Evolutionary conservation across 1,140 invertebrate species (phyloP).

Genomic region (Drosophila carrolli): DNA sequence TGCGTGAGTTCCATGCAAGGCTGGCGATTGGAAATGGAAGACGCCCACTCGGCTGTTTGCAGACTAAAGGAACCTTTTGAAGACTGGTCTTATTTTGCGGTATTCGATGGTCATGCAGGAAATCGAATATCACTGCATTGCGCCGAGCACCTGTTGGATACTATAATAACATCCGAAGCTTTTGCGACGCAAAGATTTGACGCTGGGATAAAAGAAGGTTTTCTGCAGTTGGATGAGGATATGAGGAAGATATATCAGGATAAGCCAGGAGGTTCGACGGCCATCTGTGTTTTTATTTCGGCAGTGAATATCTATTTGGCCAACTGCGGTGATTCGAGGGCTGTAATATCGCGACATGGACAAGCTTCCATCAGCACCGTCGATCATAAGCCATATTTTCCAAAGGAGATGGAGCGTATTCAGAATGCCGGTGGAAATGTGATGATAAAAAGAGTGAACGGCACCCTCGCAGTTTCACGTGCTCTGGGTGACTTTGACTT

Average conservation of each 20-base stretch:
- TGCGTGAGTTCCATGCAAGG: slow-evolving; percentile 30
- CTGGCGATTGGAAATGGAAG: slow-evolving; percentile 30
- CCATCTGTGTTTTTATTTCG: slow-evolving; percentile 11
- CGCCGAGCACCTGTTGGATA: slow-evolving; percentile 1
- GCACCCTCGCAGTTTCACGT: slow-evolving; percentile 24
- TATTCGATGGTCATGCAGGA: slow-evolving; percentile 28
- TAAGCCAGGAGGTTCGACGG: slow-evolving; percentile 13
- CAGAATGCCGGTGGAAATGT: slow-evolving; percentile 18
- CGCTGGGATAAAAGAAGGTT: slow-evolving; percentile 2
- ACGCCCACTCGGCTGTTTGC: slow-evolving; percentile 9
- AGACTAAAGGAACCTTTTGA: background rate
- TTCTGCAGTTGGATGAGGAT: slow-evolving; percentile 15
- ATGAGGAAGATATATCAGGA: background rate
- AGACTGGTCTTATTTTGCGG: slow-evolving; percentile 15
- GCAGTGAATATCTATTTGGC: slow-evolving; percentile 19
- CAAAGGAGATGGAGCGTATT: slow-evolving; percentile 11
- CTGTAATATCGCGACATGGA: slow-evolving; percentile 7
- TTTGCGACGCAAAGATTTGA: background rate
- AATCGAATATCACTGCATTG: slow-evolving; percentile 7
- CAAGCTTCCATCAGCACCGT: background rate
- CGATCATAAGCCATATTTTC: slow-evolving; percentile 18
- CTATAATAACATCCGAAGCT: background rate
- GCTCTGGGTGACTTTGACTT: slow-evolving; percentile 27
- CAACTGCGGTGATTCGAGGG: slow-evolving; percentile 32
- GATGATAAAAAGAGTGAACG: slow-evolving; percentile 24